Evolutionary conservation across 2,888 invertebrate genomes (phyloP).

Genomic region (Tinea trinotella): DNA sequence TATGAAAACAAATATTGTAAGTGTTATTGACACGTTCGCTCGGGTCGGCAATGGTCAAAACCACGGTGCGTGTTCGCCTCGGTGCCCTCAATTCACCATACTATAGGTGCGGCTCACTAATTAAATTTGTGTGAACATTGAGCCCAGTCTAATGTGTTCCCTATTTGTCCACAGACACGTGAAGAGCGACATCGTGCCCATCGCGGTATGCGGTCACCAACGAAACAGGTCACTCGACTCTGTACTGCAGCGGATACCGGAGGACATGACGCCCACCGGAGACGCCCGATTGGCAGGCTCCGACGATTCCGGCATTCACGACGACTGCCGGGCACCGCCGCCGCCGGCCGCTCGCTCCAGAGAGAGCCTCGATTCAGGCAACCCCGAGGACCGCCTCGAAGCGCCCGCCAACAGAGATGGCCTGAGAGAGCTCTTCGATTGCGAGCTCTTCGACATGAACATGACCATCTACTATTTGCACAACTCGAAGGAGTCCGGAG

Average conservation of each 20-base stretch:
- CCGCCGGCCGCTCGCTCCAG: constrained; percentile 74
- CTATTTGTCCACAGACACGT: constrained; percentile 60
- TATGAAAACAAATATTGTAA: too few relatives aligned
- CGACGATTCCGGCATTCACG: constrained; percentile 83
- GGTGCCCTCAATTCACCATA: neutral
- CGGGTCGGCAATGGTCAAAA: neutral
- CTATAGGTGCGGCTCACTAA: neutral
- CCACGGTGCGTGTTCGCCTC: neutral
- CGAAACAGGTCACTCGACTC: constrained; percentile 92
- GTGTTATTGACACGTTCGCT: neutral
- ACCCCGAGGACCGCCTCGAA: constrained; percentile 69
- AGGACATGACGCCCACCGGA: constrained; percentile 77
- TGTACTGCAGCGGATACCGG: constrained; percentile 90
- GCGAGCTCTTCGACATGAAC: constrained; percentile 96
- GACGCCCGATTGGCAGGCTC: constrained; percentile 79
- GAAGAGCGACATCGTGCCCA: constrained; percentile 57
- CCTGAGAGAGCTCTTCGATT: constrained; percentile 93
- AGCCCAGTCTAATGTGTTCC: neutral
- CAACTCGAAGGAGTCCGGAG: constrained; percentile 98
- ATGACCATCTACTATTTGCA: constrained; percentile 99
- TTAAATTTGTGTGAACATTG: too few relatives aligned
- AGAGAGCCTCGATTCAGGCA: constrained; percentile 82
- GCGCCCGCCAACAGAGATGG: constrained; percentile 75
- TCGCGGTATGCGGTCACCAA: constrained; percentile 79
- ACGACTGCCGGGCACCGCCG: constrained; percentile 64